These are phyloP conservation scores for Cheilosia urbana DNA, from an alignment of 2,888 invertebrate genomes.

Conservation along the genomic window DNA sequence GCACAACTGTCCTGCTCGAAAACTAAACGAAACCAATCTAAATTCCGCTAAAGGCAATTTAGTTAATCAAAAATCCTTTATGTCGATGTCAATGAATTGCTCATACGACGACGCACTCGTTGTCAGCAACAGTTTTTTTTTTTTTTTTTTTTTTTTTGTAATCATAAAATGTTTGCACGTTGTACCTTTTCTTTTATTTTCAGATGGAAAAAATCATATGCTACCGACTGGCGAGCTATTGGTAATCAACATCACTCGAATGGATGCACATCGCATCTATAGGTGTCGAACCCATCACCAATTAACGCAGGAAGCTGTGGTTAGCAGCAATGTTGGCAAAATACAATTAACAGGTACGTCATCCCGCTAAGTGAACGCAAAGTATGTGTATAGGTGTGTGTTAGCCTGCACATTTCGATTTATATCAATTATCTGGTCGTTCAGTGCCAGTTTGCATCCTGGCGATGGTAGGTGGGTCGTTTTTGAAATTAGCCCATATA, in stretches of 20 bases:
- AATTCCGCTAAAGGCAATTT: not conserved
- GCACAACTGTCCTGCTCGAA: no score
- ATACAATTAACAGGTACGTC: conserved; percentile 85
- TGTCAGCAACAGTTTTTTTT: not conserved
- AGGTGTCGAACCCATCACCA: conserved; percentile 87
- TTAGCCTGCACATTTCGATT: not conserved
- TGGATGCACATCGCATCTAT: conserved; percentile 86
- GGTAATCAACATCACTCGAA: conserved; percentile 86
- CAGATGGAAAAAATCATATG: conserved; percentile 86
- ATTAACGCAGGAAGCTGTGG: conserved; percentile 86
- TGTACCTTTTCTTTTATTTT: conserved; percentile 42
- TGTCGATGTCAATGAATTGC: not conserved
- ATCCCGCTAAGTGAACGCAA: not conserved
- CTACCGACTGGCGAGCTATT: conserved; percentile 86
- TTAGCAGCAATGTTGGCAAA: conserved; percentile 86
- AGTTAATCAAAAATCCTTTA: not conserved
- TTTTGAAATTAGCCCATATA: no score
- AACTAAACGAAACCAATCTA: no score
- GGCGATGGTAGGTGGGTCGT: no score
- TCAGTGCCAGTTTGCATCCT: no score
- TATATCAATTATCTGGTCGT: not conserved
- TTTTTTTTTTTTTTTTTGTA: not conserved
- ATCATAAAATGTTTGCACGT: not conserved
- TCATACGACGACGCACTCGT: not conserved
- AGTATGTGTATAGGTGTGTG: not conserved